Evolutionary conservation across 2,797 vertebrate genomes (phyloP).

Genomic region (Philypnodon macrostomus): DNA sequence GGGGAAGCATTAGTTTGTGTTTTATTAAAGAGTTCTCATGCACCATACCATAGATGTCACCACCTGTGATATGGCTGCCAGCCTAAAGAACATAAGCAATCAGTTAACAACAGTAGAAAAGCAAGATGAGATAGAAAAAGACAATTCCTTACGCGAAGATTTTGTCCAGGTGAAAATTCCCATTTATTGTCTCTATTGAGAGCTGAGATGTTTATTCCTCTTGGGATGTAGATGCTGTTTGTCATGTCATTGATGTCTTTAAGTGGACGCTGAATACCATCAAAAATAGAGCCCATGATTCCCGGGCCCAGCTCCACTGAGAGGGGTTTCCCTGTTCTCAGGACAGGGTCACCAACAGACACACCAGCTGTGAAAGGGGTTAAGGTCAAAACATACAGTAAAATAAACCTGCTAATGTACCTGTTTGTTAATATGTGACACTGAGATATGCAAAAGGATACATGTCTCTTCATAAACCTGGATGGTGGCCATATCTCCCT

Average conservation of each 20-base stretch:
- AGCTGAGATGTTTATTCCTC: conserved; percentile 93
- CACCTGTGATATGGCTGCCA: conserved; percentile 93
- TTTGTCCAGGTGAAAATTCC: conserved; percentile 91
- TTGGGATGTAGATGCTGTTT: conserved; percentile 97
- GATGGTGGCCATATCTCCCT: conserved; percentile 97
- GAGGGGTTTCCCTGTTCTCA: conserved; percentile 94
- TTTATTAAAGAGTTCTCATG: conserved; percentile 93
- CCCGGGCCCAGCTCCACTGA: conserved; percentile 96
- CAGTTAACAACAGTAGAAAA: not conserved
- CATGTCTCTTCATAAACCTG: conserved; percentile 99
- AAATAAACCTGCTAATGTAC: no score
- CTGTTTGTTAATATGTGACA: not conserved
- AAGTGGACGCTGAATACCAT: conserved; percentile 95
- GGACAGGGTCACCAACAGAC: conserved; percentile 94
- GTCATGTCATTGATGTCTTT: conserved; percentile 92
- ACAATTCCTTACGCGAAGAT: conserved; percentile 81
- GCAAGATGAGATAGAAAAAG: not conserved
- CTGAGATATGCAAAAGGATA: conserved; percentile 81
- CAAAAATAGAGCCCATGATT: conserved; percentile 98
- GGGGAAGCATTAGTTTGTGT: conserved; percentile 96
- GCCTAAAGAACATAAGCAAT: conserved; percentile 43
- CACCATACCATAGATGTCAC: conserved; percentile 69
- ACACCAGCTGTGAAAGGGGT: conserved; percentile 85
- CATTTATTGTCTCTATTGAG: conserved; percentile 92
- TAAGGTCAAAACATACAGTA: conserved; percentile 44